Conservation (phyloP, 2,113 vertebrate species). For the Phalacrocorax aristotelis region DNA sequence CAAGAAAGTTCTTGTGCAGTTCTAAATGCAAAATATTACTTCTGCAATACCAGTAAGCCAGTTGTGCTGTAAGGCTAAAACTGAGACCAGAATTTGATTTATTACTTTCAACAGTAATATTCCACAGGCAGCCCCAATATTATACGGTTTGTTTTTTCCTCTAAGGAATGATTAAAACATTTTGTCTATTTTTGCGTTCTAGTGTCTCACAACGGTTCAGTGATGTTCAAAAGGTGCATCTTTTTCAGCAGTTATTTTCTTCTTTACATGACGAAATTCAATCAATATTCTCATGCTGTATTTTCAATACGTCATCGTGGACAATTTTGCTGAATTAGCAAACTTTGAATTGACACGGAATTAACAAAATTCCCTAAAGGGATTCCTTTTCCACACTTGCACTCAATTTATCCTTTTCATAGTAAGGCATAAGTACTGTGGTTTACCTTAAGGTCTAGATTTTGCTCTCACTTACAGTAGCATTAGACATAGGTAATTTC, state of each 20-base stretch:
- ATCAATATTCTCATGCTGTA: not conserved
- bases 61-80: not conserved
- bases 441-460: not conserved
- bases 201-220: not conserved
- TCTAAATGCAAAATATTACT: not conserved
- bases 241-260: not conserved
- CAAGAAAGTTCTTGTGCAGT: not conserved
- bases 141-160: fast-evolving
- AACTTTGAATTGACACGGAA: conserved; percentile 35
- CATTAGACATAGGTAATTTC: not conserved
- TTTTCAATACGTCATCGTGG: conserved; percentile 11
- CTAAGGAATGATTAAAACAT: not conserved
- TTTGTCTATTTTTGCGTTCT: not conserved
- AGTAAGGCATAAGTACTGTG: not conserved
- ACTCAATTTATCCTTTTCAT: not conserved
- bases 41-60: not conserved
- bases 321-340: conserved; percentile 14
- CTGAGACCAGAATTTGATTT: not conserved
- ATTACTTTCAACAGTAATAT: not conserved
- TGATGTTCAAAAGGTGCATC: conserved; percentile 10
- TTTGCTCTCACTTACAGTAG: not conserved
- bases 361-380: conserved; percentile 40
- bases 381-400: not conserved
- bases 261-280: conserved; percentile 29
- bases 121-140: not conserved